Evolutionary conservation across 2,797 vertebrate genomes (phyloP).

Genomic region (Psittacula echo): DNA sequence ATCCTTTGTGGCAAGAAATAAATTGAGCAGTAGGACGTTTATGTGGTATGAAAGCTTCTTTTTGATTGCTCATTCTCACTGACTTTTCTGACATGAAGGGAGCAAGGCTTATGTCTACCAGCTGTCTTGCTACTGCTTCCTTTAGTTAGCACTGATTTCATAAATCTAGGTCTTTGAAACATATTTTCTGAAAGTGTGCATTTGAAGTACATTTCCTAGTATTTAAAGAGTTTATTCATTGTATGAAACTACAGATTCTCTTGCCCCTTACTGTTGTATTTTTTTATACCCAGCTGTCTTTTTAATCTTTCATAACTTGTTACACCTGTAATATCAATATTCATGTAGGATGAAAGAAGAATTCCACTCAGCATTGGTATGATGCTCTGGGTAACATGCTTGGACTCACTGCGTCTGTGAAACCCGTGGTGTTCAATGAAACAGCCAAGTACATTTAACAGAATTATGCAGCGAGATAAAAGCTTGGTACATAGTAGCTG

Average conservation of each 20-base stretch:
- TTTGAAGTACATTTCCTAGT: background rate
- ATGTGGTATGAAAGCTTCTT: background rate
- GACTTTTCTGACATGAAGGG: background rate
- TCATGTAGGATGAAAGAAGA: background rate
- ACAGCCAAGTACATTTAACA: background rate
- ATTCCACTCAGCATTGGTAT: background rate
- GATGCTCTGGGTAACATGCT: rapidly evolving
- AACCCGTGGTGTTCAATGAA: background rate
- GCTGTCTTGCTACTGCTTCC: background rate
- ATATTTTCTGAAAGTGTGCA: background rate
- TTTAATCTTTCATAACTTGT: background rate
- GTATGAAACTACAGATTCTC: background rate
- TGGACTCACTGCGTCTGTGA: background rate
- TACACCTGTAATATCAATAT: background rate
- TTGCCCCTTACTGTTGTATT: rapidly evolving
- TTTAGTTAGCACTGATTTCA: background rate
- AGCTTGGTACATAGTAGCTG: background rate
- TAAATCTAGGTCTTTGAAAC: background rate
- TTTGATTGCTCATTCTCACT: background rate
- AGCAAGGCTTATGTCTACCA: background rate
- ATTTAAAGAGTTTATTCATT: background rate
- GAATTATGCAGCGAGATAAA: background rate
- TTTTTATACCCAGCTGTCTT: background rate
- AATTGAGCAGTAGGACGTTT: background rate
- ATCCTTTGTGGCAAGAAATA: constrained; percentile 28